Evolutionary conservation across 2,888 invertebrate genomes (phyloP).

Genomic region (Drosophila suboccidentalis): DNA sequence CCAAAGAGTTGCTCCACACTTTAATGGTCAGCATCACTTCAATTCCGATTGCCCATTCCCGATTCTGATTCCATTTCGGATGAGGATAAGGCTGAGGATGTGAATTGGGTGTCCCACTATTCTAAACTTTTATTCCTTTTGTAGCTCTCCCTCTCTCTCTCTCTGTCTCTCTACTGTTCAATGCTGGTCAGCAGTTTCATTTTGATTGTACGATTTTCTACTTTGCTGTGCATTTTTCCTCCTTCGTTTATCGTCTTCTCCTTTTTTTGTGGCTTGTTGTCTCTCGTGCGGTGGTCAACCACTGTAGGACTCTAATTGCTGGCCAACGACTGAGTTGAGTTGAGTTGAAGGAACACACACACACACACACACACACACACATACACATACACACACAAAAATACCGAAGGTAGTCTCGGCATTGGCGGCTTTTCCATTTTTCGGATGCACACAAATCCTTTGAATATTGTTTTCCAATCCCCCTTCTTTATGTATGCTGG

Average conservation of each 20-base stretch:
- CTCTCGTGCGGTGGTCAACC: conserved; percentile 56
- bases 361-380: not conserved
- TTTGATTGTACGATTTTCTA: conserved; percentile 77
- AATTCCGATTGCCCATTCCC: conserved; percentile 21
- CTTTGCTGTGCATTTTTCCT: conserved; percentile 58
- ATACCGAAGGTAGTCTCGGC: conserved; percentile 46
- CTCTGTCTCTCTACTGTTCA: conserved; percentile 33
- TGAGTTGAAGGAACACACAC: conserved; percentile 32
- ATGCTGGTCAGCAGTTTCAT: conserved; percentile 76
- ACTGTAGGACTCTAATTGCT: conserved; percentile 74
- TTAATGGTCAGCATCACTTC: conserved; percentile 51
- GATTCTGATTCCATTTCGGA: conserved; percentile 36
- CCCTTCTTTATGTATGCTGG: not conserved
- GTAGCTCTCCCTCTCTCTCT: conserved; percentile 10
- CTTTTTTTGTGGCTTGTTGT: conserved; percentile 37
- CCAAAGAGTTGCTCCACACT: conserved; percentile 40
- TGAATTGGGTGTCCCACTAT: not conserved
- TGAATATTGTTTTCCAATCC: conserved; percentile 66
- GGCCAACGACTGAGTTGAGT: conserved; percentile 42
- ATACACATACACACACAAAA: conserved; percentile 40
- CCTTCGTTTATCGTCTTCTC: conserved; percentile 23
- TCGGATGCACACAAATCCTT: conserved; percentile 66
- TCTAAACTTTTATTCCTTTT: conserved; percentile 15
- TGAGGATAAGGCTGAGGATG: not conserved
- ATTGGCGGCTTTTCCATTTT: conserved; percentile 50